phyloP scores from a whole-genome alignment of 2,113 vertebrate species.

The Lycaon pictus region DNA sequence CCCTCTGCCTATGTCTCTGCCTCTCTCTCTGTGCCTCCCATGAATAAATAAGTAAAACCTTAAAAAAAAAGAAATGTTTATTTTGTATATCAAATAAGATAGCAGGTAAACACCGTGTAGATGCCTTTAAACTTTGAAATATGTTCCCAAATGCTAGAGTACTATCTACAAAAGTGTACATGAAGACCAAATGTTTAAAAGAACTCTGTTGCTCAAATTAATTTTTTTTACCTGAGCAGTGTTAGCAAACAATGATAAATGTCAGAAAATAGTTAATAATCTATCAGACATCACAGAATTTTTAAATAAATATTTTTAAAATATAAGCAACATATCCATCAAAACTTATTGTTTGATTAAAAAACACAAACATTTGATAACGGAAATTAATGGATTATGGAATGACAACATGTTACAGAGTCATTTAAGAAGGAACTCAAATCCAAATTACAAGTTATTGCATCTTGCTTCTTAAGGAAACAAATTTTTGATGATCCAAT shows the following conservation, averaged over 20 bases:
- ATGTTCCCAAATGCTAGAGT: background rate
- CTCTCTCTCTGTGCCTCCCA: too few relatives aligned
- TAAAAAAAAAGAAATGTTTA: background rate
- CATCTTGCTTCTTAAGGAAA: background rate
- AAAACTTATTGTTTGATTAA: background rate
- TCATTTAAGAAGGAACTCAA: background rate
- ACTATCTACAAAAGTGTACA: background rate
- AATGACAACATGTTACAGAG: background rate
- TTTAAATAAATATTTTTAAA: background rate
- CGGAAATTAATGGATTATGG: background rate
- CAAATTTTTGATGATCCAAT: background rate
- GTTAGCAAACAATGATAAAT: background rate
- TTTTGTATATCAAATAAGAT: background rate
- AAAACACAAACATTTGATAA: background rate
- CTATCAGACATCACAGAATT: background rate
- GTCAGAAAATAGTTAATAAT: background rate
- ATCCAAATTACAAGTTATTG: background rate
- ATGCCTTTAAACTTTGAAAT: background rate
- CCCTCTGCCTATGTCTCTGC: too few relatives aligned
- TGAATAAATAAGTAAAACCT: too few relatives aligned
- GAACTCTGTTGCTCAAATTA: background rate
- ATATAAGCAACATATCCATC: background rate
- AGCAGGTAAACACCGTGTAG: background rate
- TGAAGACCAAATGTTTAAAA: background rate
- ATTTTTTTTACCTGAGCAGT: background rate